These are phyloP conservation scores for Squalus acanthias DNA, from an alignment of 2,797 vertebrate species.

Conservation along the genomic window DNA sequence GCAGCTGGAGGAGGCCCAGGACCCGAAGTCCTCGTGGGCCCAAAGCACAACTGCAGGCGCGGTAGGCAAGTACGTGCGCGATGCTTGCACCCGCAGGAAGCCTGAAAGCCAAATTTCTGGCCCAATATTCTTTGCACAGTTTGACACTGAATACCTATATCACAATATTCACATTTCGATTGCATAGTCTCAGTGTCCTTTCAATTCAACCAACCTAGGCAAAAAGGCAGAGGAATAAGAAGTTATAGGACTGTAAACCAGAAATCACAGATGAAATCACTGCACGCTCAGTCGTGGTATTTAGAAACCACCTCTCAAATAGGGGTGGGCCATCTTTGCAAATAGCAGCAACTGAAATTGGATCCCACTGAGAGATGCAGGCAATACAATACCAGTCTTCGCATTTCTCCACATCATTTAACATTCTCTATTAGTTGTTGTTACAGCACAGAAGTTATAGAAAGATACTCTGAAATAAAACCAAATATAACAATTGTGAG, in stretches of 20 bases:
- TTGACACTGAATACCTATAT: neutral
- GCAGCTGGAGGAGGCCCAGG: no score
- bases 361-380: neutral
- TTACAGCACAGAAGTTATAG: neutral
- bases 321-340: neutral
- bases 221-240: neutral
- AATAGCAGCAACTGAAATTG: neutral
- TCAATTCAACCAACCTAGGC: neutral
- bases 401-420: neutral
- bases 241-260: neutral
- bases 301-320: neutral
- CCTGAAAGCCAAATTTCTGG: no score
- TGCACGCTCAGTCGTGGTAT: neutral
- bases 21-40: no score
- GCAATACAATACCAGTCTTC: neutral
- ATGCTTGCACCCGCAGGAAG: no score
- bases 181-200: neutral
- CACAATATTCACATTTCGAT: neutral
- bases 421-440: neutral
- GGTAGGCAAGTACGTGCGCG: no score
- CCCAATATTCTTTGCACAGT: neutral
- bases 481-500: neutral
- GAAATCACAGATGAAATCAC: neutral
- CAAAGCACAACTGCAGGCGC: no score
- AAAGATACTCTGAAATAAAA: neutral